A percentile compares a stretch with the other conserved stretches of the same genome.
Conservation (phyloP, 2,888 invertebrate genomes). For the Halocaridina rubra region DNA sequence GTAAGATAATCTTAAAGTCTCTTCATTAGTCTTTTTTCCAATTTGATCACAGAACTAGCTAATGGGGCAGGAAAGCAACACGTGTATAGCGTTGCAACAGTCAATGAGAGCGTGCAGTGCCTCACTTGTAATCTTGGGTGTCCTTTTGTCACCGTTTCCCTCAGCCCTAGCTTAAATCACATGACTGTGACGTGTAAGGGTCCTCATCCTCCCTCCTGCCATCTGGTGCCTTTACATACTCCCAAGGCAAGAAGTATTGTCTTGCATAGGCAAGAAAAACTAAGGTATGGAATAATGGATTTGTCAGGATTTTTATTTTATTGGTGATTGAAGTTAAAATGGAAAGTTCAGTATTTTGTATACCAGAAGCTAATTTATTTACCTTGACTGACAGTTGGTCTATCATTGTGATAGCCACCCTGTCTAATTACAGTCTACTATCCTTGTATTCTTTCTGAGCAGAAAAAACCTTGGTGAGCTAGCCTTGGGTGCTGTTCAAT, state of each 20-base stretch:
- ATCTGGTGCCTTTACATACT: constrained; percentile 29
- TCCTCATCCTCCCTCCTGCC: constrained; percentile 35
- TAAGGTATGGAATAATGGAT: constrained; percentile 11
- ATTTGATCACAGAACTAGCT: constrained; percentile 23
- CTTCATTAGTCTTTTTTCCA: too few relatives aligned
- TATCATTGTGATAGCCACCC: too few relatives aligned
- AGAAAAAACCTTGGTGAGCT: constrained; percentile 35
- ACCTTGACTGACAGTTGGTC: too few relatives aligned
- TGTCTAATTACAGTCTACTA: too few relatives aligned
- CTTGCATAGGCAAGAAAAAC: not conserved
- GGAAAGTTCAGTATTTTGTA: too few relatives aligned
- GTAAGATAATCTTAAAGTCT: too few relatives aligned
- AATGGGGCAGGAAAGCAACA: constrained; percentile 31
- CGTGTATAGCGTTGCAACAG: constrained; percentile 36
- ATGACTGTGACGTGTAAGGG: constrained; percentile 35
- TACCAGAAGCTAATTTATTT: too few relatives aligned
- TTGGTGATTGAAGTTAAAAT: too few relatives aligned
- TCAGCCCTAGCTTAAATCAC: constrained; percentile 25
- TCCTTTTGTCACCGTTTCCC: constrained; percentile 25
- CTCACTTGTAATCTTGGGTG: constrained; percentile 45
- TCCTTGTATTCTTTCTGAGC: not conserved
- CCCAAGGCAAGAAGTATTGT: not conserved
- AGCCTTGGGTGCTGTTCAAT: constrained; percentile 33
- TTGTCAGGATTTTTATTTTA: too few relatives aligned
- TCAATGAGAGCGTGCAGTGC: constrained; percentile 36